These are phyloP conservation scores for Candoia aspera DNA, from an alignment of 2,113 vertebrate species.

Conservation along the genomic window DNA sequence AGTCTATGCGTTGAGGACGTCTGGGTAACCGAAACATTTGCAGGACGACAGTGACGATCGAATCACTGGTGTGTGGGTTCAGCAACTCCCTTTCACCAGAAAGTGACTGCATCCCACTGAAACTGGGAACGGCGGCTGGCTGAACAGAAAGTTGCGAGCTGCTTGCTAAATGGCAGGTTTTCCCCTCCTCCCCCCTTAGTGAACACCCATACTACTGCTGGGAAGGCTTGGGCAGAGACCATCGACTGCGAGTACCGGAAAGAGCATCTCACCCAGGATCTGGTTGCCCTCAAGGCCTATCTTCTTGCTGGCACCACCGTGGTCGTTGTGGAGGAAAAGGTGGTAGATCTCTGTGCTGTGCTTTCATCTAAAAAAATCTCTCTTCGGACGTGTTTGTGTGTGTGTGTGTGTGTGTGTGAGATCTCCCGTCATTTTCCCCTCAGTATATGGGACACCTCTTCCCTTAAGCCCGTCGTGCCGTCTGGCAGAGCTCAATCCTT, in stretches of 20 bases:
- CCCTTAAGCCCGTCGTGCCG: background rate
- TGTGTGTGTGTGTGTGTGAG: background rate
- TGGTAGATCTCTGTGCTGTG: background rate
- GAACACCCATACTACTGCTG: conserved; percentile 57
- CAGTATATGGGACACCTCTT: too few relatives aligned
- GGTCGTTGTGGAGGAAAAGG: conserved; percentile 84
- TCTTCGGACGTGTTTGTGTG: background rate
- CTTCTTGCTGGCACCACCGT: conserved; percentile 74
- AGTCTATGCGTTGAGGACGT: background rate
- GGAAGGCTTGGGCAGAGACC: conserved; percentile 72
- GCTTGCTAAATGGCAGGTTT: background rate
- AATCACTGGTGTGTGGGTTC: background rate
- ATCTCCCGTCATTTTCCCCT: too few relatives aligned
- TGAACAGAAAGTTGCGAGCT: background rate
- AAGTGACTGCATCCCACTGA: background rate
- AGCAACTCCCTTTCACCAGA: background rate
- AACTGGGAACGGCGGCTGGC: background rate
- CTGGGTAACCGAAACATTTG: background rate
- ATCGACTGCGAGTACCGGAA: conserved; percentile 73
- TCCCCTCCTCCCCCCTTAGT: conserved; percentile 25
- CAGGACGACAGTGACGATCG: background rate
- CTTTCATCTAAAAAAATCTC: background rate
- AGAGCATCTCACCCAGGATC: conserved; percentile 65
- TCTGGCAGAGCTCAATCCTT: background rate
- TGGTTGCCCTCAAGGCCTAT: conserved; percentile 79